Conservation (phyloP, 2,888 invertebrate genomes). For the Cephus pulcher region DNA sequence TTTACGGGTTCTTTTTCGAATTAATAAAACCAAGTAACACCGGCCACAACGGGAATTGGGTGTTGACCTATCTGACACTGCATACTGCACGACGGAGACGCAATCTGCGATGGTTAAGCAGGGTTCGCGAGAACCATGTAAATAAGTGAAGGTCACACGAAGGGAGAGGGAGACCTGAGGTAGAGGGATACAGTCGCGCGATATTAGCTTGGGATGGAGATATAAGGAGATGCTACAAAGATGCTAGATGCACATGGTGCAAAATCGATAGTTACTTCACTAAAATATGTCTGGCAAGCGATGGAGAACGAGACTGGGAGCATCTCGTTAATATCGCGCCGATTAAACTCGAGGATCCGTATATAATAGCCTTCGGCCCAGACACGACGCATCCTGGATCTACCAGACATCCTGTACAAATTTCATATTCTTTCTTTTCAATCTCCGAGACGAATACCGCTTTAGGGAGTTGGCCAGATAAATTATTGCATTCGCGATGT, state of each 20-base stretch:
- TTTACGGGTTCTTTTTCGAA: not conserved
- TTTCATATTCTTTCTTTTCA: conserved; percentile 24
- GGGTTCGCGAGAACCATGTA: not conserved
- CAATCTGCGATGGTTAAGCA: not conserved
- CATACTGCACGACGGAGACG: not conserved
- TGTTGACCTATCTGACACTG: not conserved
- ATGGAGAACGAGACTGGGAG: not conserved
- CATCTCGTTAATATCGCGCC: not conserved
- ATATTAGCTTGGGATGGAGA: not conserved
- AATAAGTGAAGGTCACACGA: not conserved
- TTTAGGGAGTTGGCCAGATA: conserved; percentile 67
- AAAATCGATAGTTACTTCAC: not conserved
- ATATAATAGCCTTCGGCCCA: conserved; percentile 3
- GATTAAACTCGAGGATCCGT: not conserved
- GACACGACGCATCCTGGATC: conserved; percentile 16
- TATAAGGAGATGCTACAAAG: not conserved
- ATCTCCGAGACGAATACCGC: conserved; percentile 58
- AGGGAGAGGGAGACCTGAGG: not conserved
- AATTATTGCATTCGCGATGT: conserved; percentile 52
- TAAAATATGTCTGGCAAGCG: conserved; percentile 1
- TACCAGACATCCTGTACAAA: conserved; percentile 58
- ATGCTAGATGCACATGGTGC: not conserved
- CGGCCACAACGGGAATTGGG: not conserved
- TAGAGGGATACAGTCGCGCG: not conserved
- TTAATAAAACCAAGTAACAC: not conserved